A percentile compares a stretch with the other conserved stretches of the same genome.
phyloP scores from a whole-genome alignment of 2,113 vertebrate genomes.

The Polypterus bichir region DNA sequence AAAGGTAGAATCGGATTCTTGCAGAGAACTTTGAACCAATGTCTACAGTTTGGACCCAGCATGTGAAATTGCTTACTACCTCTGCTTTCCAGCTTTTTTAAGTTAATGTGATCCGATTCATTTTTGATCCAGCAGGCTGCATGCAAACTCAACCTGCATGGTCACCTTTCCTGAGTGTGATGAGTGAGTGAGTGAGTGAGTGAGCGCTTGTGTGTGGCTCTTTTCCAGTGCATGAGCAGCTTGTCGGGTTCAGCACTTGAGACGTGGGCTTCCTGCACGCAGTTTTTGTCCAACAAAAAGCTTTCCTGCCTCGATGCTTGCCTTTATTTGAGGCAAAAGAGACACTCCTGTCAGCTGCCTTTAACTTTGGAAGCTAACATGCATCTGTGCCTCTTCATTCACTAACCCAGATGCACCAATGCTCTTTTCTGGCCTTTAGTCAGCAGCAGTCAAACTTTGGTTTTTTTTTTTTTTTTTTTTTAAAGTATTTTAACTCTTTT shows the following conservation, averaged over 20 bases:
- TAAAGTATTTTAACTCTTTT: slow-evolving; percentile 20
- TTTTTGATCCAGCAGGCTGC: slow-evolving; percentile 36
- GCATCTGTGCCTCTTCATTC: slow-evolving; percentile 10
- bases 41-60: slow-evolving; percentile 34
- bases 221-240: slow-evolving; percentile 27
- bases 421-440: slow-evolving; percentile 30
- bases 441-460: not conserved
- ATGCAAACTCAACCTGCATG: slow-evolving; percentile 43
- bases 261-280: slow-evolving; percentile 49
- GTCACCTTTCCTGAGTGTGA: not conserved
- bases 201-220: not conserved
- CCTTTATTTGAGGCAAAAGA: slow-evolving; percentile 9
- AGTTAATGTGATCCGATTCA: slow-evolving; percentile 27
- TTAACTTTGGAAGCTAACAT: slow-evolving; percentile 32
- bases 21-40: slow-evolving; percentile 26
- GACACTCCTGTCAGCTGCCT: slow-evolving; percentile 6
- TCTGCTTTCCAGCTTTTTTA: slow-evolving; percentile 48
- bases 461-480: slow-evolving; percentile 27
- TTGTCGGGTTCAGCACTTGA: slow-evolving; percentile 46
- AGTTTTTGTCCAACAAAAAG: slow-evolving; percentile 22
- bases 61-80: slow-evolving; percentile 49
- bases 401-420: slow-evolving; percentile 20
- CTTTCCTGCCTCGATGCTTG: slow-evolving; percentile 1
- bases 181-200: no score
- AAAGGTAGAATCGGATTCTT: no score